Evolutionary conservation across 2,113 vertebrate species (phyloP).

Genomic region (Empidonax traillii): DNA sequence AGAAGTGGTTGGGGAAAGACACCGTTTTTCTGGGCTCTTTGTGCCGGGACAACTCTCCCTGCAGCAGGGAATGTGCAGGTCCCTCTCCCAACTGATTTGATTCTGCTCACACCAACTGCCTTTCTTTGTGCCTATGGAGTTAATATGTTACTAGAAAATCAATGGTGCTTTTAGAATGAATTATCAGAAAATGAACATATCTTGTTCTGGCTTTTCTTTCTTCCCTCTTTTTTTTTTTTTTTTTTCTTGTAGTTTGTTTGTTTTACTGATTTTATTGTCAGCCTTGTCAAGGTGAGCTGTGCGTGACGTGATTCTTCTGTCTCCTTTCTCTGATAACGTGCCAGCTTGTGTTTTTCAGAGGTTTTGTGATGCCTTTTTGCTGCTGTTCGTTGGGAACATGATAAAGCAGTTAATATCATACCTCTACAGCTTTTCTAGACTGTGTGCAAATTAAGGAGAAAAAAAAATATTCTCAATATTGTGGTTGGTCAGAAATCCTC

Average conservation of each 20-base stretch:
- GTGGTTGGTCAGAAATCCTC: neutral
- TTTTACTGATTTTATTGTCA: neutral
- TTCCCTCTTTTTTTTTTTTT: neutral
- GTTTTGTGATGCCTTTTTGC: neutral
- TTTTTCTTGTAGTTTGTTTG: neutral
- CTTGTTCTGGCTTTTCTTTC: neutral
- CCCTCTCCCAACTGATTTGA: neutral
- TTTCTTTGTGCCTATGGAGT: neutral
- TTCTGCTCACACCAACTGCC: neutral
- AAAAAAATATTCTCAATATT: neutral
- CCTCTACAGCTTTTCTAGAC: neutral
- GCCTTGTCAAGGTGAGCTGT: slow-evolving; percentile 3
- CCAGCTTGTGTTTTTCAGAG: neutral
- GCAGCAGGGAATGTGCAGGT: neutral
- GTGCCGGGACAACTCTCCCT: neutral
- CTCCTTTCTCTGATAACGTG: neutral
- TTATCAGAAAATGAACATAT: neutral
- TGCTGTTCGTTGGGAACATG: neutral
- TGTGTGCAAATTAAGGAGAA: neutral
- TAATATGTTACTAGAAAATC: neutral
- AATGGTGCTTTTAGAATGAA: neutral
- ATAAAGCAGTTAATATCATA: neutral
- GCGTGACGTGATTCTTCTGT: neutral
- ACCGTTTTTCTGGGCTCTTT: neutral
- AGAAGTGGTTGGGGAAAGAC: neutral